Conservation (phyloP, 2,113 vertebrate genomes). For the Tauraco erythrolophus region DNA sequence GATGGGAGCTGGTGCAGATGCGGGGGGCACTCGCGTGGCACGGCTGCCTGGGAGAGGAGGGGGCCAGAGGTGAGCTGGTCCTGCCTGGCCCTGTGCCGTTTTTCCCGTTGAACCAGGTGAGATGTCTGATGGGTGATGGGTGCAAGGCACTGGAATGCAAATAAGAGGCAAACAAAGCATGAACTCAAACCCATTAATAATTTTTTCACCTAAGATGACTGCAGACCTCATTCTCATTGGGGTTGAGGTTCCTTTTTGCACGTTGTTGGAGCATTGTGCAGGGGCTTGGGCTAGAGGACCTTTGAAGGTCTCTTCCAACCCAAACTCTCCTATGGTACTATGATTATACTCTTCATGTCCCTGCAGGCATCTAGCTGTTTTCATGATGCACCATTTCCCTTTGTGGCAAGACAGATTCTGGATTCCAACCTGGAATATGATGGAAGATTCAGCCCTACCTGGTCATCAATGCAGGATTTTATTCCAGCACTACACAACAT, state of each 20-base stretch:
- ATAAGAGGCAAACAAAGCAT: neutral
- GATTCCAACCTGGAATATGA: accelerated
- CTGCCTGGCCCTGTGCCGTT: neutral
- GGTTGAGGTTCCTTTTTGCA: neutral
- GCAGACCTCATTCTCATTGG: neutral
- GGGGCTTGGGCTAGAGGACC: neutral
- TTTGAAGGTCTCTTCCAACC: no score
- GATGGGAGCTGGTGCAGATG: accelerated
- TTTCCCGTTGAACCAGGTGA: no score
- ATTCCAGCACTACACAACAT: neutral
- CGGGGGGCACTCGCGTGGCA: neutral
- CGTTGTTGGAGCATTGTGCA: accelerated
- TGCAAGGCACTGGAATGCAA: neutral
- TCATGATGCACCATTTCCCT: accelerated
- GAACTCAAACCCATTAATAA: neutral
- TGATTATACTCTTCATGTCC: neutral
- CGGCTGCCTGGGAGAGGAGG: neutral
- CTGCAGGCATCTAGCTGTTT: neutral
- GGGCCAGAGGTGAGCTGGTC: neutral
- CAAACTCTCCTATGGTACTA: no score
- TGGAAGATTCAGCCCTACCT: neutral
- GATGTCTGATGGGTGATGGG: neutral
- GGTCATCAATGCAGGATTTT: accelerated
- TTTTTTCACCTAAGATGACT: neutral
- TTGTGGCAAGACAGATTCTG: neutral